phyloP scores from a whole-genome alignment of 2,113 vertebrate species.

The Prolemur simus region DNA sequence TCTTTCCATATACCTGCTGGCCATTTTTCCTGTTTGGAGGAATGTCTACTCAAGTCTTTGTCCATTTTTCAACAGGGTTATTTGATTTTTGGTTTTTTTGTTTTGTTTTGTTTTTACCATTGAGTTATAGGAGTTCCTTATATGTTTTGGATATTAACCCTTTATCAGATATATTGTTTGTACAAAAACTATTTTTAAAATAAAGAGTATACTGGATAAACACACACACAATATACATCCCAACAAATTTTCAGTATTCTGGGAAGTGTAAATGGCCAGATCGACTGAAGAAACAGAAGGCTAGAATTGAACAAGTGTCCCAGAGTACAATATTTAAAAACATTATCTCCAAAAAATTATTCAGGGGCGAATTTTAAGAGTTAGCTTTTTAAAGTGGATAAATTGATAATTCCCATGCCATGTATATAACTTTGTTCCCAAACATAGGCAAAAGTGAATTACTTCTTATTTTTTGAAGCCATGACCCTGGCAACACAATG shows the following conservation, averaged over 20 bases:
- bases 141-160: background rate
- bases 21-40: background rate
- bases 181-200: background rate
- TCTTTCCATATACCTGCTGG: background rate
- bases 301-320: background rate
- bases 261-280: background rate
- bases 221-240: background rate
- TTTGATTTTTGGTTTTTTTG: background rate
- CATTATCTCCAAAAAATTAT: background rate
- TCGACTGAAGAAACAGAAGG: background rate
- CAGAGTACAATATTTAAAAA: background rate
- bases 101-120: background rate
- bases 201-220: background rate
- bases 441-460: background rate
- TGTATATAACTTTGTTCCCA: background rate
- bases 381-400: background rate
- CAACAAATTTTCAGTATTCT: background rate
- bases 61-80: background rate
- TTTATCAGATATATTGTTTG: background rate
- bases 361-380: background rate
- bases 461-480: background rate
- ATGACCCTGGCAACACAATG: background rate
- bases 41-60: background rate
- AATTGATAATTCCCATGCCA: background rate
- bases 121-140: background rate